phyloP scores from a whole-genome alignment of 2,797 vertebrate species.

The Phrynocephalus vlangalii region DNA sequence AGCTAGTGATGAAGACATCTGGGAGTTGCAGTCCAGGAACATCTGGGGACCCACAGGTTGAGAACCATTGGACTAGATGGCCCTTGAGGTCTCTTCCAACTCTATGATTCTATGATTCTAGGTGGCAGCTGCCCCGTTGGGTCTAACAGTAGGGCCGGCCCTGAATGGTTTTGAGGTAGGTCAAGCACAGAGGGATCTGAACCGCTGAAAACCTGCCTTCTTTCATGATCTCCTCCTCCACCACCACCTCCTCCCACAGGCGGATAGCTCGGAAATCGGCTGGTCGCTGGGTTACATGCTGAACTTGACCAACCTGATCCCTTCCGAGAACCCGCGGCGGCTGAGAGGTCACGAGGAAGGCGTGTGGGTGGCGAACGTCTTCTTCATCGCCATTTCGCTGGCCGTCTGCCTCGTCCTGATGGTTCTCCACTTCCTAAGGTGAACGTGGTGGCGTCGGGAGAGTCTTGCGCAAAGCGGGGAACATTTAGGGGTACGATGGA shows the following conservation, averaged over 20 bases:
- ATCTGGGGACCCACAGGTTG: too few species aligned
- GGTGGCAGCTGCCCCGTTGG: background rate
- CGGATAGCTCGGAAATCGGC: conserved; percentile 66
- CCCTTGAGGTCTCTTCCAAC: too few species aligned
- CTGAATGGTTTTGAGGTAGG: too few species aligned
- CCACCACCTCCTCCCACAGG: conserved; percentile 65
- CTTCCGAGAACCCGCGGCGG: conserved; percentile 12
- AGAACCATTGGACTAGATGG: too few species aligned
- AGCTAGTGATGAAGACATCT: too few species aligned
- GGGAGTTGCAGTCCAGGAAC: too few species aligned
- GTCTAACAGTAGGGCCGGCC: background rate
- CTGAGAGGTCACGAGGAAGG: conserved; percentile 68
- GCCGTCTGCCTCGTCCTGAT: conserved; percentile 63
- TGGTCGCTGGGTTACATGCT: conserved; percentile 85
- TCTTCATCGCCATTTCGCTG: conserved; percentile 75
- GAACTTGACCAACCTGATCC: conserved; percentile 82
- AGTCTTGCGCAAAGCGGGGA: background rate
- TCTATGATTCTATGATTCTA: too few species aligned
- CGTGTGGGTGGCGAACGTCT: conserved; percentile 71
- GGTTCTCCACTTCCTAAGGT: conserved; percentile 40
- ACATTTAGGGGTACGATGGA: background rate
- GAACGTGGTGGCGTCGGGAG: background rate
- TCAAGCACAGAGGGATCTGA: too few species aligned
- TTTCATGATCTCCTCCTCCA: conserved; percentile 2
- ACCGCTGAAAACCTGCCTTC: too few species aligned